Evolutionary conservation across 2,113 vertebrate genomes (phyloP).

Genomic region (Apteryx mantelli): DNA sequence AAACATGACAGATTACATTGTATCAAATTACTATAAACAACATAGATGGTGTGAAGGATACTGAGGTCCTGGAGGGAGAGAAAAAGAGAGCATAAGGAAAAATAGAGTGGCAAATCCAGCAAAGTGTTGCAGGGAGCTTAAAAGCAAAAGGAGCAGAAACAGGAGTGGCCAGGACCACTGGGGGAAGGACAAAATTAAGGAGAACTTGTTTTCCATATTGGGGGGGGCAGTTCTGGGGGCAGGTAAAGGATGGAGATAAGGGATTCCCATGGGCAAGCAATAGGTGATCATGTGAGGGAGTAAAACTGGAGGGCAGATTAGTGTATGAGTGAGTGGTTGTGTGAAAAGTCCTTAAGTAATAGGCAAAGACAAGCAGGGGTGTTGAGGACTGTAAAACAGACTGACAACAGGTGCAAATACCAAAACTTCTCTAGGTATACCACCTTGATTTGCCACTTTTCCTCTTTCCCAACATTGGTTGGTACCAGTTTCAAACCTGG

Average conservation of each 20-base stretch:
- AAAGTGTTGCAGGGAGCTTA: background rate
- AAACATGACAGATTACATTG: background rate
- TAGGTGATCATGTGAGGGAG: background rate
- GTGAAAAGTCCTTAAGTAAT: background rate
- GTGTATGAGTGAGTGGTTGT: fast-evolving
- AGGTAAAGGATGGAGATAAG: background rate
- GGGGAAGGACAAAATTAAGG: background rate
- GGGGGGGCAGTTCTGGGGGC: background rate
- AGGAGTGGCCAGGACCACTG: background rate
- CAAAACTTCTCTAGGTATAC: background rate
- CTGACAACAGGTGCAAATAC: background rate
- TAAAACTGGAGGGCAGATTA: background rate
- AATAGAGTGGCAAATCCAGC: background rate
- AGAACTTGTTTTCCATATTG: background rate
- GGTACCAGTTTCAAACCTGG: background rate
- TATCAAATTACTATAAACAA: background rate
- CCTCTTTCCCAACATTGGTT: background rate
- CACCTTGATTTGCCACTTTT: background rate
- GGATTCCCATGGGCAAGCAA: background rate
- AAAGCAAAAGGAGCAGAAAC: background rate
- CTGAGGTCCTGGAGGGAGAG: background rate
- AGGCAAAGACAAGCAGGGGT: background rate
- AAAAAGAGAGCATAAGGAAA: background rate
- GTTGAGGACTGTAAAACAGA: background rate
- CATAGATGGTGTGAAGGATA: background rate